Base-by-base conservation (phyloP, 2,888 invertebrate genomes). In the Chrysomela aeneicollis region DNA sequence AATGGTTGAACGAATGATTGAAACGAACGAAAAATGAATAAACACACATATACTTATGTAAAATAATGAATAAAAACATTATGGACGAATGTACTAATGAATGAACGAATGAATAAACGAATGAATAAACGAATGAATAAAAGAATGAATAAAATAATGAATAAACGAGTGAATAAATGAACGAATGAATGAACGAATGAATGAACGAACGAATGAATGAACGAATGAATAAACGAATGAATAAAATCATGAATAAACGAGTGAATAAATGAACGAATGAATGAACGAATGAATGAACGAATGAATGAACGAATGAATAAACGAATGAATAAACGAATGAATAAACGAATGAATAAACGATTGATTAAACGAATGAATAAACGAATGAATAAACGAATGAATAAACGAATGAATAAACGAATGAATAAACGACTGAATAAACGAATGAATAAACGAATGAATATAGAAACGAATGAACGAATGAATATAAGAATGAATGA, bases 391-490 rank as follows among this genome's bases (percentile, higher is more conserved):
- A 18, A 46, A 46, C 46, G 46, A 46, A 46, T 18, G 15, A 46
- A 46, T 18, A 18, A 46, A 46, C 46, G n/a, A 46, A 46, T 8
- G 46, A 15, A 46, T n/a, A n/a, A 46, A 46, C 46, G 46, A 46
- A 46, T 18, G 46, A 18, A 49, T 21, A 15, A 49, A 18, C 19
- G 19, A 19, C 10, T 12, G 19, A 49, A 49, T 21, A 15, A 49
- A 49, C 19, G 49, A 49, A 49, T n/a, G 49, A 49, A 49, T 21
- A 15, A 49, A 49, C 19, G 19, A 49, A 49, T n/a, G 19, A 19
- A 49, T 12, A 15, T n/a, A 49, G 3, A 15, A 49, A 49, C 19
- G 19, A 49, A 19, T n/a, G 49, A 49, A 49, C 15, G 46, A 46
- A 47, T 47, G 26, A 26, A 26, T 26, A 8, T 5, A 26, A 5